phyloP scores from a whole-genome alignment of 2,113 vertebrate species.

The Micromys minutus region DNA sequence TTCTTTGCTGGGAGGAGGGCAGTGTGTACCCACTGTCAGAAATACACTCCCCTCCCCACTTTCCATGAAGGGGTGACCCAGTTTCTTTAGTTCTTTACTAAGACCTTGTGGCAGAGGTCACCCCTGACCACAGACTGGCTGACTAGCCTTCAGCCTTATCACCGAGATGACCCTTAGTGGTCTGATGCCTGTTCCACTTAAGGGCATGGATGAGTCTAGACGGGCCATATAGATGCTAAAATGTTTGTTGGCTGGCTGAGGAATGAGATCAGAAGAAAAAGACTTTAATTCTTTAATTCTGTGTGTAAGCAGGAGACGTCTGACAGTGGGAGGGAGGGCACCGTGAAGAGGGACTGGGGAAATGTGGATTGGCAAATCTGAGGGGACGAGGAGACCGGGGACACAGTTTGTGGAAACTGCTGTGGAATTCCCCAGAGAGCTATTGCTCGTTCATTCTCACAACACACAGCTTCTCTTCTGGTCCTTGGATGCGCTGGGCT shows the following conservation, averaged over 20 bases:
- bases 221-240: neutral
- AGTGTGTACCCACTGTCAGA: neutral
- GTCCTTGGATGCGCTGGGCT: neutral
- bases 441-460: neutral
- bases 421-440: neutral
- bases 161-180: neutral
- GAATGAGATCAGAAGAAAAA: neutral
- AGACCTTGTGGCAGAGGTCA: neutral
- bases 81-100: neutral
- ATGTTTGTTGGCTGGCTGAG: neutral
- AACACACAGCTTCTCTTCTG: neutral
- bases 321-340: neutral
- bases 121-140: neutral
- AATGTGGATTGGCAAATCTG: neutral
- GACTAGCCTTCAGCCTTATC: neutral
- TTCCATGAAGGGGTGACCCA: neutral
- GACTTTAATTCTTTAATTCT: neutral
- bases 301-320: neutral
- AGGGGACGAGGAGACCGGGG: neutral
- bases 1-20: no score
- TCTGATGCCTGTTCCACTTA: neutral
- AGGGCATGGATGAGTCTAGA: neutral
- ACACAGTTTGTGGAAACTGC: neutral
- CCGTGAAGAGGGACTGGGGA: no score
- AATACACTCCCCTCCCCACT: neutral